Evolutionary conservation across 2,888 invertebrate species (phyloP), one percentile per base, ranked within the genome.

Genomic region (Orthosia incerta): DNA sequence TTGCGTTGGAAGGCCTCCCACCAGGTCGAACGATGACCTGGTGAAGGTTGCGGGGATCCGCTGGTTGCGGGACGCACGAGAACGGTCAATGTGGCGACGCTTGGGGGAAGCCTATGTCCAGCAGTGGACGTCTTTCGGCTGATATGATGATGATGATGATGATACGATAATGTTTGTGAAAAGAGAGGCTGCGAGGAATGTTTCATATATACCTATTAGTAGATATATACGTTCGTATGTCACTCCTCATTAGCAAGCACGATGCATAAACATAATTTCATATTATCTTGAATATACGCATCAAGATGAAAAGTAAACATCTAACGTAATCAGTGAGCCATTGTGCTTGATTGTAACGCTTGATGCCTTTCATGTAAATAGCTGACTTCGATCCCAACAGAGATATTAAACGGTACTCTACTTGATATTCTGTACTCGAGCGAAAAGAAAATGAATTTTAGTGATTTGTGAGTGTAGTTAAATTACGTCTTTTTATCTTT

Each of bases 391-490:
- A 84, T 74, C 51, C 70, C n/a, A 20, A 63, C 51, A 55, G 23
- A 67, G 61, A 80, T 65, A 75, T 73, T 71, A 70, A 64, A 61
- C 51, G 51, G 57, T 66, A 74, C 64, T 73, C 50, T 48, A 59
- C 78, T 80, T 64, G 50, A 51, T 71, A 76, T 75, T 74, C 83
- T 45, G 59, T 67, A n/a, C 50, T 71, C 56, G 56, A 64, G 13
- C 16, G 53, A 70, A 79, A 82, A 85, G 75, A 83, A 85, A 85
- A 85, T 79, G 65, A 81, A 76, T 85, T 76, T 82, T 73, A 76
- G 76, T 82, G 80, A 86, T 86, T 85, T 85, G 76, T 85, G 78
- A 78, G 72, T 71, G 78, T 71, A 82, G 82, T 80, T 84, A 78
- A 80, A 81, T 78, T 68, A 79, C 60, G 74, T 84, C 65, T 80